These are phyloP conservation scores for Torymus auratus DNA, from an alignment of 2,888 invertebrate genomes.

Conservation along the genomic window DNA sequence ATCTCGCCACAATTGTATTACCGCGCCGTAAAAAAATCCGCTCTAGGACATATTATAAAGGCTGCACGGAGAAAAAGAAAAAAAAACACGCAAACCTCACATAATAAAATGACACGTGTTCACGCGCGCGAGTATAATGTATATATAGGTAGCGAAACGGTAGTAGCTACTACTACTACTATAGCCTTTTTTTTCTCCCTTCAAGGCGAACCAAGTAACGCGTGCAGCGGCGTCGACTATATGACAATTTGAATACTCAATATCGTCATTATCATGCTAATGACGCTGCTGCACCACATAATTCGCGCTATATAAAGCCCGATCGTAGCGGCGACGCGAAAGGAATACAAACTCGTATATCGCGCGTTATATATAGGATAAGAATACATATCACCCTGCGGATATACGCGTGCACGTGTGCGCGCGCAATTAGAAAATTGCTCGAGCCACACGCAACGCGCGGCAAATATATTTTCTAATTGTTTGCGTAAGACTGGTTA, in stretches of 20 bases:
- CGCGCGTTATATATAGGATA: background rate
- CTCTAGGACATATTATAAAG: no score
- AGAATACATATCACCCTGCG: conserved; percentile 1
- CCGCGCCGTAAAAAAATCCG: no score
- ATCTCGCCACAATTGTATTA: no score
- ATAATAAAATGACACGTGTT: background rate
- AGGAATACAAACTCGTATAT: conserved; percentile 28
- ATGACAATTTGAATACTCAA: conserved; percentile 41
- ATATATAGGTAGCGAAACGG: no score
- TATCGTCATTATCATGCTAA: conserved; percentile 53
- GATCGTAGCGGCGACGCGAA: conserved; percentile 11
- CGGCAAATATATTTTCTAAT: conserved; percentile 44
- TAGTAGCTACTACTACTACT: background rate
- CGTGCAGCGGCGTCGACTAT: no score
- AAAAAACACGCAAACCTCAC: no score
- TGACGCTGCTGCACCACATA: conserved; percentile 14
- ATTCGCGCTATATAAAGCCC: conserved; percentile 41
- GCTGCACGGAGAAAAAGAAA: no score
- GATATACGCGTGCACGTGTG: background rate
- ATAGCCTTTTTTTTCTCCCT: conserved; percentile 1
- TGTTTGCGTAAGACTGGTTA: conserved; percentile 30
- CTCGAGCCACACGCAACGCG: conserved; percentile 20
- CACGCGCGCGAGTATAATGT: no score
- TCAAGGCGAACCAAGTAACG: conserved; percentile 5
- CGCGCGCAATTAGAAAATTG: conserved; percentile 38